These are phyloP conservation scores for Siniperca obscura DNA, from an alignment of 2,797 vertebrate genomes.

Conservation along the genomic window DNA sequence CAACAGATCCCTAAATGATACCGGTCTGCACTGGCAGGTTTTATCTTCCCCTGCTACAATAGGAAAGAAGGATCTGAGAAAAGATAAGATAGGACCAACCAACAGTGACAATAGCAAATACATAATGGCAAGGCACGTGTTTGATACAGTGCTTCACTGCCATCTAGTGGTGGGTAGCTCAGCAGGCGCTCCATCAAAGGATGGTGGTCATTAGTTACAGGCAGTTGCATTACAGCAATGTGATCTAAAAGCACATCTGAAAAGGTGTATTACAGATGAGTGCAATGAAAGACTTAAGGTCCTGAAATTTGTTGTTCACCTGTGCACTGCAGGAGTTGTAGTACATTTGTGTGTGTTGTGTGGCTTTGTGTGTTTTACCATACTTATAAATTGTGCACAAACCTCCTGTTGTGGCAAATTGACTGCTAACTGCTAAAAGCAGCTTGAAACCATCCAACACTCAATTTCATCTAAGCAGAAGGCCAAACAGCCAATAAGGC, in stretches of 20 bases:
- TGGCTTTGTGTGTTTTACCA: slow-evolving; percentile 38
- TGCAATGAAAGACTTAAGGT: slow-evolving; percentile 37
- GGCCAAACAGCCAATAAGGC: background rate
- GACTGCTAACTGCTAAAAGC: slow-evolving; percentile 22
- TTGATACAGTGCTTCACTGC: slow-evolving; percentile 79
- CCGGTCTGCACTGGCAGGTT: slow-evolving; percentile 77
- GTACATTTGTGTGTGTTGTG: background rate
- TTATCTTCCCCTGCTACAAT: slow-evolving; percentile 84
- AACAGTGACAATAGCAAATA: slow-evolving; percentile 76
- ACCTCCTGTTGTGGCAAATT: slow-evolving; percentile 29
- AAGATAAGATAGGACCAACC: slow-evolving; percentile 81
- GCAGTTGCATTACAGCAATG: slow-evolving; percentile 35
- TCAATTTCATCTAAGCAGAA: background rate
- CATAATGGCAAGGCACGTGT: slow-evolving; percentile 23
- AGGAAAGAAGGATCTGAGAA: slow-evolving; percentile 78
- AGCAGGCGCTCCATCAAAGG: slow-evolving; percentile 6
- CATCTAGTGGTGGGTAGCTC: slow-evolving; percentile 74
- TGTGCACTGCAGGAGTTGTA: slow-evolving; percentile 34
- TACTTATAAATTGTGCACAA: slow-evolving; percentile 38
- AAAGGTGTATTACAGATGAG: slow-evolving; percentile 50
- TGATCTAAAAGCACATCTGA: slow-evolving; percentile 57
- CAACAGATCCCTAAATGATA: slow-evolving; percentile 85
- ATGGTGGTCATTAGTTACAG: slow-evolving; percentile 44
- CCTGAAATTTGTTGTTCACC: slow-evolving; percentile 26
- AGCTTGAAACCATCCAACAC: background rate